Conservation (phyloP, 1,140 invertebrate genomes). For the Meloidogyne chitwoodi region DNA sequence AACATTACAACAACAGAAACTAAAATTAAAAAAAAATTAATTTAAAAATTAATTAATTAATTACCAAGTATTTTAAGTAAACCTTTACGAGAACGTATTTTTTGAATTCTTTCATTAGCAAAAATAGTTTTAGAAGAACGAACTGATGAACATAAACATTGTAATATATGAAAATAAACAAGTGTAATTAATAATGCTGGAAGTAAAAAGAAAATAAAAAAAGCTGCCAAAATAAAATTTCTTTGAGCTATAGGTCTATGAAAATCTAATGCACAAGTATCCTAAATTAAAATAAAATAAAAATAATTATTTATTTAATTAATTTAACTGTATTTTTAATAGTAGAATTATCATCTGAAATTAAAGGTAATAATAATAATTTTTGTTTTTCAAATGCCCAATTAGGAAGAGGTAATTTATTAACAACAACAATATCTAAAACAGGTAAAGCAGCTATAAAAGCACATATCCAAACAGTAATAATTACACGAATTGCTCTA, state of each 20-base stretch:
- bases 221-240: constrained; percentile 35
- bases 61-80: constrained; percentile 52
- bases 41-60: constrained; percentile 5
- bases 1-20: constrained; percentile 86
- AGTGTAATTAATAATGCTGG: constrained; percentile 53
- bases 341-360: neutral
- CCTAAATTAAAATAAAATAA: constrained; percentile 35
- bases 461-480: constrained; percentile 48
- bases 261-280: constrained; percentile 51
- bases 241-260: constrained; percentile 33
- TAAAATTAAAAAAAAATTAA: constrained; percentile 60
- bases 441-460: constrained; percentile 55
- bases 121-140: constrained; percentile 22
- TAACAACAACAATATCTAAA: constrained; percentile 49
- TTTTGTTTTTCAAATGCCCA: constrained; percentile 35
- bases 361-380: constrained; percentile 27
- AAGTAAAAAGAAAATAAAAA: constrained; percentile 45
- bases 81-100: constrained; percentile 28
- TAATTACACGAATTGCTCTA: constrained; percentile 46
- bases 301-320: constrained; percentile 38
- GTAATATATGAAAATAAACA: constrained; percentile 52
- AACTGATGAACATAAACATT: constrained; percentile 31
- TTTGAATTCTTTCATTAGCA: constrained; percentile 30
- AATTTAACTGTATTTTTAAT: neutral
- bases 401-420: constrained; percentile 46